Base-by-base conservation (phyloP, 2,888 invertebrate species). In the Ceramica pisi region DNA sequence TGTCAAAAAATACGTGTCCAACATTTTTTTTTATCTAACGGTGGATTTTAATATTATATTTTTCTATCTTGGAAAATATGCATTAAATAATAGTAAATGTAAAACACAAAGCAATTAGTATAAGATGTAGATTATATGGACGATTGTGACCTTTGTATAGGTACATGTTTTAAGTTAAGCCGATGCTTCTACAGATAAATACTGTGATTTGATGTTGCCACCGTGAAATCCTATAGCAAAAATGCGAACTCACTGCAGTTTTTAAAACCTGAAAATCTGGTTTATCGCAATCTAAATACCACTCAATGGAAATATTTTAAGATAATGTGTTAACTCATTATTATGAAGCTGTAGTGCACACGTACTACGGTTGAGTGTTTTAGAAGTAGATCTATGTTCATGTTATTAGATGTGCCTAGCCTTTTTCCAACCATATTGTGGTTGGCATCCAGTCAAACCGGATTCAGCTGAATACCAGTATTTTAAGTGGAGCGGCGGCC, bases 351-450 rank as follows among this genome's bases (percentile, higher is more conserved):
- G 63, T 55, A 67, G 50, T 68, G 68, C 44, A 41, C 44, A 21
- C 44, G 41, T 48, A 64, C 21, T 14, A 66, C 23, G 1, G 14
- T 55, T n/a, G 21, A 77, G 53, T 69, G 61, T 74, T 65, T 53
- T 80, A 82, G 68, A 67, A 41, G 31, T 85, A 80, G 83, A 23
- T 67, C 56, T 77, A 72, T 65, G 55, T 14, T 41, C 41, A 16
- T 41, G 41, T 41, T n/a, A n/a, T n/a, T n/a, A n/a, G n/a, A n/a
- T n/a, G n/a, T n/a, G n/a, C n/a, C n/a, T n/a, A n/a, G n/a, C n/a
- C n/a, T n/a, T n/a, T n/a, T n/a, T n/a, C n/a, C n/a, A n/a, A n/a
- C n/a, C n/a, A n/a, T n/a, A n/a, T n/a, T n/a, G n/a, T n/a, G n/a
- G n/a, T n/a, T n/a, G n/a, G n/a, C n/a, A n/a, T n/a, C n/a, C n/a